phyloP scores from a whole-genome alignment of 1,140 invertebrate genomes.

The Drosophila orosa region DNA sequence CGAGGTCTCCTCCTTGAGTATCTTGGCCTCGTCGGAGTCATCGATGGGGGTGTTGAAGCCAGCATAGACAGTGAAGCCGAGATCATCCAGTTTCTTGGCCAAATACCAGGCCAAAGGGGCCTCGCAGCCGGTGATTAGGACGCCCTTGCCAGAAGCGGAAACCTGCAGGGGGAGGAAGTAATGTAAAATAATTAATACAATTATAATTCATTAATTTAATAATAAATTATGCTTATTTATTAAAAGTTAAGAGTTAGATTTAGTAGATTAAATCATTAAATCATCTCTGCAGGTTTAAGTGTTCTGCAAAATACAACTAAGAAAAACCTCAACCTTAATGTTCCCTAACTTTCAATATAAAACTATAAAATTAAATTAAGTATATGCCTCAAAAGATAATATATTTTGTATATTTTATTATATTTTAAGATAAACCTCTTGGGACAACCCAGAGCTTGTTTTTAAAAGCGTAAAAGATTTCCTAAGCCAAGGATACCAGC shows the following conservation, averaged over 20 bases:
- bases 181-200: neutral
- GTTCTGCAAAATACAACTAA: neutral
- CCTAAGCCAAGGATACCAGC: neutral
- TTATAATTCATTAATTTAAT: too few species aligned
- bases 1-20: slow-evolving; percentile 90
- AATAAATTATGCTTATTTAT: neutral
- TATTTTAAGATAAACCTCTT: neutral
- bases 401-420: neutral
- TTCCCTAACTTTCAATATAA: too few species aligned
- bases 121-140: slow-evolving; percentile 94
- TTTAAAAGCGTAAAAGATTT: neutral
- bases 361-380: too few species aligned
- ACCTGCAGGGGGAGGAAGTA: slow-evolving; percentile 85
- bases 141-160: slow-evolving; percentile 90
- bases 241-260: neutral
- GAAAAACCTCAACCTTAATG: neutral
- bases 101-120: slow-evolving; percentile 90
- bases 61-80: slow-evolving; percentile 93
- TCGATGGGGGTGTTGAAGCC: slow-evolving; percentile 89
- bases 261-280: too few species aligned
- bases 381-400: neutral
- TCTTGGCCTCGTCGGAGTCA: slow-evolving; percentile 88
- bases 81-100: slow-evolving; percentile 90
- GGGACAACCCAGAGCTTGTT: too few species aligned
- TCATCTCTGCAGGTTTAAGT: neutral